Evolutionary conservation across 2,113 vertebrate species (phyloP), one percentile per base, ranked within the genome.

Genomic region (Vidua macroura): DNA sequence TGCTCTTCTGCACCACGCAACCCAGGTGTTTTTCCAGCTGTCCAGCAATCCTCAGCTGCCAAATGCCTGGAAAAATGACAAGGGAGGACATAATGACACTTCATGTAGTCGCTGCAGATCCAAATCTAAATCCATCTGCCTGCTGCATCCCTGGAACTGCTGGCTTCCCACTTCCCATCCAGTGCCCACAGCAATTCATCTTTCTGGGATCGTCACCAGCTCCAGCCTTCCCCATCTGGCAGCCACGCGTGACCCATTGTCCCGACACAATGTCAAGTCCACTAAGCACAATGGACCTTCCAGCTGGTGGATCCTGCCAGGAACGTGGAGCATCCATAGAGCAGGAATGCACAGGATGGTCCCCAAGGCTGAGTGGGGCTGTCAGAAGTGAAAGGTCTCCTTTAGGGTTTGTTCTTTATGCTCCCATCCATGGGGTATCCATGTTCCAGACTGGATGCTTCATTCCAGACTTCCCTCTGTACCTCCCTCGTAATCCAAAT

Each of bases 401-500:
- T 35, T 15, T 7, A 9, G 48, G 1, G 9, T 58, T 58, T 44
- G 8, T 18, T 76, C 33, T 43, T 44, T 21, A 2, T 6, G 5
- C 2, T n/a, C 37, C 64, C 8, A 4, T 13, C 44, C 33, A 0
- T 0, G 0, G 9, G 22, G 8, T 24, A 16, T 53, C 63, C 24
- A 0, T 7, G 35, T 14, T 33, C 18, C 37, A 56, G 33, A 3
- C 14, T 25, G 43, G 24, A 2, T 5, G 27, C 5, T 70, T 53
- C 58, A 66, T 15, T 33, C 66, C 75, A 49, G 46, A 2, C 2
- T 64, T 80, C 28, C 13, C 19, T 69, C 46, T 21, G 14, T 21
- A 8, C 6, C 24, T 5, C 10, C 3, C 7, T 53, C 10, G 0
- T 3, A 48, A 52, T 28, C 15, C 2, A 17, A 85, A 68, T 5